Evolutionary conservation across 2,888 invertebrate species (phyloP).

Genomic region (Dusona sp.): DNA sequence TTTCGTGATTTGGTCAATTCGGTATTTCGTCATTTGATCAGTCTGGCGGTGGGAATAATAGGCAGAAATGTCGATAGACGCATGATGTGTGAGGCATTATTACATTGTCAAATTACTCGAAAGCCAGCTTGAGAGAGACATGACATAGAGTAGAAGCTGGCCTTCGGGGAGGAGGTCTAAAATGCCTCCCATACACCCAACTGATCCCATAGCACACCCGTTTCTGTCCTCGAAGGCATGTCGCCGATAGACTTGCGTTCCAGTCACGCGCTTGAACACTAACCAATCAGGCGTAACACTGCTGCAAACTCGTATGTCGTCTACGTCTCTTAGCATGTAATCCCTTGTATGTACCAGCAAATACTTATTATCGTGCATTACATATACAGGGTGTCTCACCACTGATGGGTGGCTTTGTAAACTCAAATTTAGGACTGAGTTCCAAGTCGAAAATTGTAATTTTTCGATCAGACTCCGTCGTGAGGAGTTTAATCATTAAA

Average conservation of each 20-base stretch:
- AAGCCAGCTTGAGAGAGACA: conserved; percentile 19
- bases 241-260: conserved; percentile 53
- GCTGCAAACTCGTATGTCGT: conserved; percentile 34
- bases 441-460: background rate
- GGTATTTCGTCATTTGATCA: conserved; percentile 27
- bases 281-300: conserved; percentile 60
- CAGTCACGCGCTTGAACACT: conserved; percentile 56
- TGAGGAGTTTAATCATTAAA: no score
- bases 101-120: conserved; percentile 42
- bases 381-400: conserved; percentile 9
- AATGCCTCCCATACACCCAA: conserved; percentile 40
- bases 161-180: conserved; percentile 19
- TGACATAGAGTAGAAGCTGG: conserved; percentile 8
- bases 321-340: conserved; percentile 25
- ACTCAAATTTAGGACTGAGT: background rate
- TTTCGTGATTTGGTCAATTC: conserved; percentile 43
- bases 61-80: conserved; percentile 8
- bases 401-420: background rate
- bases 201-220: conserved; percentile 34
- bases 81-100: conserved; percentile 45
- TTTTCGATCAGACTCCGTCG: background rate
- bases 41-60: background rate
- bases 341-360: conserved; percentile 32
- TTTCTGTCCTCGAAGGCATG: conserved; percentile 48
- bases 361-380: conserved; percentile 27